These are phyloP conservation scores for Drosophila obscura DNA, from an alignment of 1,140 invertebrate genomes.

Conservation along the genomic window DNA sequence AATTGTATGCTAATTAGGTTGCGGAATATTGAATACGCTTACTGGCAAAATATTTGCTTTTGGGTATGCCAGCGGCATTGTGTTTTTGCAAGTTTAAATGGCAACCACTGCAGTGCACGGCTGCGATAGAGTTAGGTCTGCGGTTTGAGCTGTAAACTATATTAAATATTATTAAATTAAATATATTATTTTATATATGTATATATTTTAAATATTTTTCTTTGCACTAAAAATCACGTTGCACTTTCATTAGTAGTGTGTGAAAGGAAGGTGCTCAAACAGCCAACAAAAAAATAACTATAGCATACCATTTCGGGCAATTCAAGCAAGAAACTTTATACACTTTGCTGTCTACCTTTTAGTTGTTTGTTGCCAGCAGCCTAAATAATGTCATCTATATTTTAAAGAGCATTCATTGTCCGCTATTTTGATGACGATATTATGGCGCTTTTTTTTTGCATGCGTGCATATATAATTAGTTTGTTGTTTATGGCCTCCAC, in stretches of 20 bases:
- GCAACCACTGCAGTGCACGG: too few relatives aligned
- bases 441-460: slow-evolving; percentile 15
- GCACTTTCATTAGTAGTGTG: too few relatives aligned
- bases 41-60: slow-evolving; percentile 11
- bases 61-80: background rate
- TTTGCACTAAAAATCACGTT: background rate
- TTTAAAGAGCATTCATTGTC: slow-evolving; percentile 35
- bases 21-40: slow-evolving; percentile 40
- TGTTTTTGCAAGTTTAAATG: background rate
- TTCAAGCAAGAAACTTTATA: slow-evolving; percentile 26
- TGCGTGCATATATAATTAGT: slow-evolving; percentile 71
- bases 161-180: too few relatives aligned
- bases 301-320: slow-evolving; percentile 4
- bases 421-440: slow-evolving; percentile 25
- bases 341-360: slow-evolving; percentile 5
- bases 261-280: background rate
- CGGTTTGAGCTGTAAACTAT: too few relatives aligned
- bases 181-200: too few relatives aligned
- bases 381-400: background rate
- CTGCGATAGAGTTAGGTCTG: too few relatives aligned
- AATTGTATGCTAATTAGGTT: slow-evolving; percentile 30
- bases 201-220: too few relatives aligned
- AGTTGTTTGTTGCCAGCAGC: background rate
- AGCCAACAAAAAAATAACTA: background rate
- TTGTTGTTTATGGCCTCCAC: slow-evolving; percentile 64